A percentile compares a stretch with the other conserved stretches of the same genome.
These are phyloP conservation scores for Micromys minutus DNA, from an alignment of 2,113 vertebrate species.

Conservation along the genomic window DNA sequence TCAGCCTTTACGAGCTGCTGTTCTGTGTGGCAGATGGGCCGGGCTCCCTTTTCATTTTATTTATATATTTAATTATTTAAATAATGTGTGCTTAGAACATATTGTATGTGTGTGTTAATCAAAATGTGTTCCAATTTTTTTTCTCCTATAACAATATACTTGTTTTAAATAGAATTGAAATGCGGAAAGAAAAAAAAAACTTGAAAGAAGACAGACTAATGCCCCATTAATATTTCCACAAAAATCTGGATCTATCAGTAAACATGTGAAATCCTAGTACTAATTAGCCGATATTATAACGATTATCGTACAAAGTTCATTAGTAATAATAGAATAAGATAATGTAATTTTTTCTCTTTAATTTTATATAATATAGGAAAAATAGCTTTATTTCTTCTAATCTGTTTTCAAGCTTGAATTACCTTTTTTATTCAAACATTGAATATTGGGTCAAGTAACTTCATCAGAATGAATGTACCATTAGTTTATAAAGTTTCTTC, in stretches of 20 bases:
- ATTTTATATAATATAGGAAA: background rate
- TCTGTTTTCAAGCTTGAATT: background rate
- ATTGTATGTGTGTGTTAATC: background rate
- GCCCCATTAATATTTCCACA: fast-evolving
- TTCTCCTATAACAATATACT: background rate
- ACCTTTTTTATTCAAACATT: background rate
- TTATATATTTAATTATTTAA: background rate
- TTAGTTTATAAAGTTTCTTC: background rate
- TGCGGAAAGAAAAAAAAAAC: background rate
- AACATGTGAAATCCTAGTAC: background rate
- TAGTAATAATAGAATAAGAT: background rate
- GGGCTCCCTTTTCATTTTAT: background rate
- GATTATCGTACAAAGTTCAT: background rate
- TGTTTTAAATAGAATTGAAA: background rate
- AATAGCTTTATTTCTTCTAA: background rate
- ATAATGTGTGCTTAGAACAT: background rate
- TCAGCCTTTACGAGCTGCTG: no score
- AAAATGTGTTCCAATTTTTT: background rate
- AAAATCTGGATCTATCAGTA: background rate
- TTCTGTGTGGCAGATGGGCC: no score
- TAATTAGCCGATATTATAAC: background rate
- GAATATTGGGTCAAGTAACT: background rate
- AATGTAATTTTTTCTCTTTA: background rate
- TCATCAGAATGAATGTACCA: background rate
- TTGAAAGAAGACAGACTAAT: background rate